These are phyloP conservation scores for Bruchidius siliquastri DNA, from an alignment of 2,888 invertebrate species.

Conservation along the genomic window DNA sequence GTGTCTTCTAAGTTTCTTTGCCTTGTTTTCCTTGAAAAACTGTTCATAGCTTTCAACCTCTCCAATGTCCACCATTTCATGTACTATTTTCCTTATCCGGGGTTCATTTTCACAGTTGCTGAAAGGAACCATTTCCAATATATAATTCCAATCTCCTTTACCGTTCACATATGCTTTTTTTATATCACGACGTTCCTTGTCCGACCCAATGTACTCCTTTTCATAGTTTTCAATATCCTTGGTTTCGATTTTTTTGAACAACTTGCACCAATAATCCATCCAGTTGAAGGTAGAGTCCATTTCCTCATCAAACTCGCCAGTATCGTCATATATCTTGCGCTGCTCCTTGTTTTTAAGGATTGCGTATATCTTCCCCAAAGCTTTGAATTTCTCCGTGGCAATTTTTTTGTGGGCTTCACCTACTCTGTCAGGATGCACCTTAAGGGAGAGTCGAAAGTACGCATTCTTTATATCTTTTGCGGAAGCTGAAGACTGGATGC, in stretches of 20 bases:
- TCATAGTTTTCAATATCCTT: constrained; percentile 86
- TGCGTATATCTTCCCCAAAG: constrained; percentile 80
- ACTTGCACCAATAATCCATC: constrained; percentile 78
- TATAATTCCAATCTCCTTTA: constrained; percentile 82
- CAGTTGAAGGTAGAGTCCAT: constrained; percentile 70
- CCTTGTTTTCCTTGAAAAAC: constrained; percentile 75
- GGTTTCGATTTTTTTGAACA: constrained; percentile 83
- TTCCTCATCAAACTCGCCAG: constrained; percentile 76
- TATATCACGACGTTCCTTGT: constrained; percentile 74
- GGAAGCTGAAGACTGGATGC: constrained; percentile 62
- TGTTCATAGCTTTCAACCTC: constrained; percentile 74
- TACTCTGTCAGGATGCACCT: constrained; percentile 91
- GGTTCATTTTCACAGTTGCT: constrained; percentile 78
- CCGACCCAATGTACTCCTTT: constrained; percentile 79
- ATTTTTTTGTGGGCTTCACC: constrained; percentile 67
- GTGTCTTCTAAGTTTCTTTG: constrained; percentile 61
- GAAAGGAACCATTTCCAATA: constrained; percentile 77
- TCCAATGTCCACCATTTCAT: constrained; percentile 65
- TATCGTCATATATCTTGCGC: constrained; percentile 81
- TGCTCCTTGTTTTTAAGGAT: constrained; percentile 83
- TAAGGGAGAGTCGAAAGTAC: constrained; percentile 83
- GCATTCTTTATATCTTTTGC: constrained; percentile 90
- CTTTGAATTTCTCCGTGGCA: constrained; percentile 90
- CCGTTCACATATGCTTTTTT: constrained; percentile 76
- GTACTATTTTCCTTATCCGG: constrained; percentile 64